phyloP scores from a whole-genome alignment of 2,888 invertebrate species.

The Microdon myrmicae region DNA sequence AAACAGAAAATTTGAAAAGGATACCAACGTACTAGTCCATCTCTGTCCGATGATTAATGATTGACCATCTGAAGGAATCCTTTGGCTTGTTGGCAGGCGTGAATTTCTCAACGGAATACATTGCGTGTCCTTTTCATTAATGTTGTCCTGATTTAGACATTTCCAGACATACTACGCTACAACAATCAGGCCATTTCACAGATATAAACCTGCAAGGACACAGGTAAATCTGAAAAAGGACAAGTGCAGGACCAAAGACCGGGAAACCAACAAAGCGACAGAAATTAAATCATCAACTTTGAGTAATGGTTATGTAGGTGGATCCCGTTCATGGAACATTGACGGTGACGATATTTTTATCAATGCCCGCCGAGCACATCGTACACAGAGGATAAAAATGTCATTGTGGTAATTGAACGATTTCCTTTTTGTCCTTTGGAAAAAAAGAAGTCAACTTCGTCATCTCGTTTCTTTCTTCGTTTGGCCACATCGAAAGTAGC shows the following conservation, averaged over 20 bases:
- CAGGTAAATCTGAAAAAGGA: conserved; percentile 24
- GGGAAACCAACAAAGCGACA: conserved; percentile 10
- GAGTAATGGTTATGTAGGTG: conserved; percentile 14
- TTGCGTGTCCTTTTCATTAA: neutral
- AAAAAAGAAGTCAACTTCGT: conserved; percentile 36
- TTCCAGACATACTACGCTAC: conserved; percentile 2
- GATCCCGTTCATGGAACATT: conserved; percentile 25
- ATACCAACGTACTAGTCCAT: conserved; percentile 7
- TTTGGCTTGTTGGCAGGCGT: conserved; percentile 39
- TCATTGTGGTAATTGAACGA: conserved; percentile 50
- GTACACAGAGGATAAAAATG: conserved; percentile 38
- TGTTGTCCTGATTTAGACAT: conserved; percentile 8
- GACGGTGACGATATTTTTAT: conserved; percentile 24
- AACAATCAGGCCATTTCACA: conserved; percentile 10
- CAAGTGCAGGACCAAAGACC: no score
- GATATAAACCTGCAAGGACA: conserved; percentile 1
- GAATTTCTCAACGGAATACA: conserved; percentile 33
- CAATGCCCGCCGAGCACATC: conserved; percentile 40
- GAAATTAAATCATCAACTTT: conserved; percentile 42
- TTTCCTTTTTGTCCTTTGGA: conserved; percentile 32
- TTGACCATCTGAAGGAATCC: conserved; percentile 22
- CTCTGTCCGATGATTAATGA: conserved; percentile 41
- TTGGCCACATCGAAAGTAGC: conserved; percentile 2
- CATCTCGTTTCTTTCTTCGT: conserved; percentile 11
- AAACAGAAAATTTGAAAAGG: conserved; percentile 14